Evolutionary conservation across 92 coral and sea anemone species (phyloP), one percentile per base, ranked within the genome.

Genomic region (Heliopora coerulea): DNA sequence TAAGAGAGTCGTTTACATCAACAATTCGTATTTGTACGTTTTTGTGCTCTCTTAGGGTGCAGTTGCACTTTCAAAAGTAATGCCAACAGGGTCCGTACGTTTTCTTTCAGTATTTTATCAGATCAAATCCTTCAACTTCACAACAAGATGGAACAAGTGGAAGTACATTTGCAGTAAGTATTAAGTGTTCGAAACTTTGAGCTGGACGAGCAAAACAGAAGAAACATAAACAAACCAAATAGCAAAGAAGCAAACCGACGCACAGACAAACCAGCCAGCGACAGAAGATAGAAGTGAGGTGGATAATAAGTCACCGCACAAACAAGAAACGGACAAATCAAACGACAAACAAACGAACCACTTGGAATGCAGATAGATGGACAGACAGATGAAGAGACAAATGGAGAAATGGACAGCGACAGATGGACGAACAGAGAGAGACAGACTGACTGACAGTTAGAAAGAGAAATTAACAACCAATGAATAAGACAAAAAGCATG

Each of bases 101-200:
- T 49, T 54, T 26, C 37, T 67, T 87, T 3, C 66, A 95, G 99
- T 25, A 80, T 95, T 62, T 62, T 90, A 23, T 95, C 99, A 23
- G 91, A 95, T 49, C 96, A 90, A 78, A 87, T 95, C 37, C 80
- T 80, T 33, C 96, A 90, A 56, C 88, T 95, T 15, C 91, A 88
- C 72, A 84, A 74, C 33, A 81, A 90, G 65, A 77, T 95, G 31
- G 96, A 95, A 73, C 80, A 80, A 54, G 74, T 95, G 0, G 91
- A 90, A 63, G 69, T 75, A 20, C 86, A 87, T 33, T 83, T 95
- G 39, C 74, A 91, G 99, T 95, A 64, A 86, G 93, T 74, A 6
- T 7, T 6, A 7, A 46, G n/a, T 46, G 15, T 8, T 46, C 17
- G n/a, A 15, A n/a, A 46, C 42, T n/a, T n/a, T n/a, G n/a, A n/a